These are phyloP conservation scores for Melanostoma scalare DNA, from an alignment of 2,888 invertebrate species.

Conservation along the genomic window DNA sequence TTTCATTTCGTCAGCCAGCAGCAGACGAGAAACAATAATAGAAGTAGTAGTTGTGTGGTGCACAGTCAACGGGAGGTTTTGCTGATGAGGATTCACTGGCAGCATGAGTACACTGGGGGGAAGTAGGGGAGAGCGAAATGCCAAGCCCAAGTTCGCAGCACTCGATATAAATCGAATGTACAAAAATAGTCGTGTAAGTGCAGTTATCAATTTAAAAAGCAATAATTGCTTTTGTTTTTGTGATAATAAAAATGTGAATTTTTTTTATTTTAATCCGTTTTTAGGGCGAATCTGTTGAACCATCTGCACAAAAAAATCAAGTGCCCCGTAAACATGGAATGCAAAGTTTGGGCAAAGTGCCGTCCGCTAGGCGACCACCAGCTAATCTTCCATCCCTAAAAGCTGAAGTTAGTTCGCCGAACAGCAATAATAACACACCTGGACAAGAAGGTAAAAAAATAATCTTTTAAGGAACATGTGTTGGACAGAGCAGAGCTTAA, in stretches of 20 bases:
- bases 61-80: slow-evolving; percentile 81
- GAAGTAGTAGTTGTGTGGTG: slow-evolving; percentile 73
- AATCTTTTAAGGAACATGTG: background rate
- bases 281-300: slow-evolving; percentile 93
- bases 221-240: background rate
- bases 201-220: slow-evolving; percentile 7
- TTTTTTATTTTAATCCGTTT: slow-evolving; percentile 63
- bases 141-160: slow-evolving; percentile 96
- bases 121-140: slow-evolving; percentile 83
- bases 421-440: slow-evolving; percentile 76
- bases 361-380: slow-evolving; percentile 98
- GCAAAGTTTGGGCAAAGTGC: slow-evolving; percentile 99
- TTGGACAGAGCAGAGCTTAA: too few relatives aligned
- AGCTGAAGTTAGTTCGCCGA: slow-evolving; percentile 89
- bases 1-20: slow-evolving; percentile 53
- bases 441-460: slow-evolving; percentile 76
- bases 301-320: slow-evolving; percentile 93
- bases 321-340: slow-evolving; percentile 99
- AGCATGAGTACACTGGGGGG: slow-evolving; percentile 83
- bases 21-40: slow-evolving; percentile 49
- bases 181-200: slow-evolving; percentile 91
- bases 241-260: slow-evolving; percentile 15
- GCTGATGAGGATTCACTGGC: slow-evolving; percentile 83
- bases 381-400: slow-evolving; percentile 99
- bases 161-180: slow-evolving; percentile 99